A percentile compares a stretch with the other conserved stretches of the same genome.
phyloP scores from a whole-genome alignment of 1,140 invertebrate species.

The Zaprionus kolodkinae region DNA sequence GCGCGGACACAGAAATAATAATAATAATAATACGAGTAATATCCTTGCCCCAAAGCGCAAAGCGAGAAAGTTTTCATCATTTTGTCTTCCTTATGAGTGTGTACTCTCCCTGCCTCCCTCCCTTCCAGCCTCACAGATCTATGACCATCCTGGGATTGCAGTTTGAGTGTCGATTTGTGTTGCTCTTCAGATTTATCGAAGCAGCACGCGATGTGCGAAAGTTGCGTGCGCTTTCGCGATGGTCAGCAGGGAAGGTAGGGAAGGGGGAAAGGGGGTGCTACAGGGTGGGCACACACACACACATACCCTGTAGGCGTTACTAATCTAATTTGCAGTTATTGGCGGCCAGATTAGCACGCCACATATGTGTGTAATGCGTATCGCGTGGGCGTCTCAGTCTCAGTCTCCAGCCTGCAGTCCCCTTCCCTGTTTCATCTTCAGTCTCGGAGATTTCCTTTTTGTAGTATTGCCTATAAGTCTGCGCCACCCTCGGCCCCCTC shows the following conservation, averaged over 20 bases:
- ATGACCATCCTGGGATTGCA: conserved; percentile 49
- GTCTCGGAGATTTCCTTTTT: conserved; percentile 39
- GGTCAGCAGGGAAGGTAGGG: conserved; percentile 15
- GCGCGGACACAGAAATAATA: conserved; percentile 37
- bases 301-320: conserved; percentile 48
- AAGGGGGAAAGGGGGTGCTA: background rate
- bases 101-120: background rate
- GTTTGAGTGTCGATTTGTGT: conserved; percentile 61
- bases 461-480: conserved; percentile 61
- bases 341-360: conserved; percentile 68
- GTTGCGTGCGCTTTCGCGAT: conserved; percentile 35
- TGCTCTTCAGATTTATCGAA: conserved; percentile 45
- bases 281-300: background rate
- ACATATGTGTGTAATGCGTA: conserved; percentile 71
- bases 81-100: conserved; percentile 45
- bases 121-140: background rate
- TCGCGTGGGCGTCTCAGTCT: conserved; percentile 46
- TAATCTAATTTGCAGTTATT: conserved; percentile 82
- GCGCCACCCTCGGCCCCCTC: too few relatives aligned
- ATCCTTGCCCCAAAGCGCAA: conserved; percentile 35
- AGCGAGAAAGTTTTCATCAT: conserved; percentile 73
- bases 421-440: too few relatives aligned
- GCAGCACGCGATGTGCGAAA: conserved; percentile 39
- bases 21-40: conserved; percentile 43
- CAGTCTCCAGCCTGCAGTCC: background rate